Evolutionary conservation across 2,113 vertebrate genomes (phyloP), one percentile per base, ranked within the genome.

Genomic region (Pachyramphus minor): DNA sequence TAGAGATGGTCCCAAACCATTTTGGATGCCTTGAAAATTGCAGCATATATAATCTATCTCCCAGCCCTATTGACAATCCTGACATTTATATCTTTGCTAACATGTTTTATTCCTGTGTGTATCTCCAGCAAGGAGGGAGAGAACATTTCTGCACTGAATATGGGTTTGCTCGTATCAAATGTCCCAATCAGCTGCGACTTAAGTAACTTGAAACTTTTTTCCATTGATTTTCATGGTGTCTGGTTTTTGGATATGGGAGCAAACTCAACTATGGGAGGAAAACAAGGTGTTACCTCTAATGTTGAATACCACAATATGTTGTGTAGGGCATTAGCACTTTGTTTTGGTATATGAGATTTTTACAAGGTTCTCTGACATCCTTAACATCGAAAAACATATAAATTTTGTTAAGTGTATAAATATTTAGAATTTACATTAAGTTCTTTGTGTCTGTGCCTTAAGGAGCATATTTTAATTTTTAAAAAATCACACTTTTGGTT

Each of bases 401-500:
- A 49, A 47, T 78, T 50, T 53, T 59, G 7, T 77, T 69, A 62
- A 90, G 62, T 16, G 31, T 50, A 33, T 6, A 79, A 30, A 62
- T 35, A 42, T 27, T 49, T 18, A 64, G 56, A 84, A 53, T 76
- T 74, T 39, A 33, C 12, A 30, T 28, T 13, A 73, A n/a, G 9
- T 80, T 87, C 64, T 85, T 93, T 8, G 8, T 74, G 44, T 52
- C 39, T 89, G 53, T 93, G 72, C 37, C 56, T 84, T 95, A 67
- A 95, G 83, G 78, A 97, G 75, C 30, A 84, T 23, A 86, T 73
- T 95, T 95, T 66, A 76, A 47, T 50, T 91, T 47, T 63, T 92
- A 95, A 76, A 96, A 74, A 95, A 74, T 66, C 62, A 19, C 31
- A 55, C 35, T 90, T 95, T 91, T 93, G 85, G 53, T 72, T 93